These are phyloP conservation scores for Nephrotoma flavescens DNA, from an alignment of 2,888 invertebrate species.

Conservation along the genomic window DNA sequence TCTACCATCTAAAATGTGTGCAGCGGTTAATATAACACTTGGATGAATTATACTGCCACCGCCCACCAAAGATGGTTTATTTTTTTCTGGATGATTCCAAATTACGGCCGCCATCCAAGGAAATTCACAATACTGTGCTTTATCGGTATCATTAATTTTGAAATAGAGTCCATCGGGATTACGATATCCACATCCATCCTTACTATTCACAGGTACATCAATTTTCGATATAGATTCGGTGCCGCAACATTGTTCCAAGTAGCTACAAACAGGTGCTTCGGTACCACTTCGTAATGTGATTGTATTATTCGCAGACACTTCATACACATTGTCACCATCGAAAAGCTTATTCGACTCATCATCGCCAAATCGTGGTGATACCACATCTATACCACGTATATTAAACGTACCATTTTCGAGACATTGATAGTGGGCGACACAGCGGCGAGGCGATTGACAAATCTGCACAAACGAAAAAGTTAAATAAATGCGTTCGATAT, in stretches of 20 bases:
- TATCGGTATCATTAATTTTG: constrained; percentile 44
- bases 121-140: constrained; percentile 39
- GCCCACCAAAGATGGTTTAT: constrained; percentile 32
- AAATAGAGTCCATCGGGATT: constrained; percentile 59
- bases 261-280: constrained; percentile 6
- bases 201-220: constrained; percentile 16
- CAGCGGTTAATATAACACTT: constrained; percentile 50
- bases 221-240: constrained; percentile 16
- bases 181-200: constrained; percentile 49
- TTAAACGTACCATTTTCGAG: not conserved
- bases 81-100: constrained; percentile 17
- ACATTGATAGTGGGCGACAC: not conserved
- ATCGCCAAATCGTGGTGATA: not conserved
- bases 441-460: not conserved
- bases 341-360: not conserved
- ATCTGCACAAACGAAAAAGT: not conserved
- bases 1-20: constrained; percentile 48
- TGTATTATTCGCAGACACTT: not conserved
- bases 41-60: constrained; percentile 28
- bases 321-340: not conserved
- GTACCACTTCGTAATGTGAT: not conserved
- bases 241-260: constrained; percentile 24
- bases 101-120: constrained; percentile 39
- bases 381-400: not conserved
- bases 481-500: not conserved